A percentile compares a stretch with the other conserved stretches of the same genome.
Conservation (phyloP, 2,888 invertebrate genomes). For the Agriopis aurantiaria region DNA sequence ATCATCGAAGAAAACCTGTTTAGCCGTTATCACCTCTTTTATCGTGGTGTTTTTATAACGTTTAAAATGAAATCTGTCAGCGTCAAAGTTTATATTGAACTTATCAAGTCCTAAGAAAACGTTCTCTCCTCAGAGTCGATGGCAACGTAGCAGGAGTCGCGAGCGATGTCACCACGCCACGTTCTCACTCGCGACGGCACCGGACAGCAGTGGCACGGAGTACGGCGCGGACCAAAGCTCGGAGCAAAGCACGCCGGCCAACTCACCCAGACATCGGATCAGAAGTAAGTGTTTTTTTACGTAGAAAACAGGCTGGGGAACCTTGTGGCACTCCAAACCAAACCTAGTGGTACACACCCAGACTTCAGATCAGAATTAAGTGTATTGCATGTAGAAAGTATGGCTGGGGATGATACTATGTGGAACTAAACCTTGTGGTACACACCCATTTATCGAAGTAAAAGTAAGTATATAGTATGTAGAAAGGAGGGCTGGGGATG, state of each 20-base stretch:
- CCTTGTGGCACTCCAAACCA: background rate
- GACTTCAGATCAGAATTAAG: no score
- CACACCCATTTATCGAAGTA: conserved; percentile 85
- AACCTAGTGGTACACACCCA: no score
- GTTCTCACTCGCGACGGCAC: conserved; percentile 82
- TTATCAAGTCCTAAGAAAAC: no score
- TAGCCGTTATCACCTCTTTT: no score
- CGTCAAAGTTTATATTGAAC: no score
- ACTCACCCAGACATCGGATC: conserved; percentile 87
- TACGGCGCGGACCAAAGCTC: conserved; percentile 94
- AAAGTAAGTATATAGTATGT: conserved; percentile 54
- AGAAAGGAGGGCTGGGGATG: background rate
- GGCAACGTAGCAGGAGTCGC: conserved; percentile 91
- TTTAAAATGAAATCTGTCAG: no score
- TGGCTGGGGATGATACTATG: no score
- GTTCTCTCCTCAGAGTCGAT: conserved; percentile 87
- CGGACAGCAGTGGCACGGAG: conserved; percentile 90
- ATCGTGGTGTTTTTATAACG: no score
- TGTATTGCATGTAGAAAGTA: no score
- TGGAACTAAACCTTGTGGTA: conserved; percentile 54
- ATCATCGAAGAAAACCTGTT: no score
- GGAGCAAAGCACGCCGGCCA: conserved; percentile 92
- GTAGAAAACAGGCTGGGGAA: background rate
- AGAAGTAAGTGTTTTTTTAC: conserved; percentile 58
- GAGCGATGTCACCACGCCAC: conserved; percentile 87